Percentiles rank a stretch among this genome's conserved stretches.
Evolutionary conservation across 2,113 vertebrate genomes (phyloP).

Genomic region (Polyodon spathula): DNA sequence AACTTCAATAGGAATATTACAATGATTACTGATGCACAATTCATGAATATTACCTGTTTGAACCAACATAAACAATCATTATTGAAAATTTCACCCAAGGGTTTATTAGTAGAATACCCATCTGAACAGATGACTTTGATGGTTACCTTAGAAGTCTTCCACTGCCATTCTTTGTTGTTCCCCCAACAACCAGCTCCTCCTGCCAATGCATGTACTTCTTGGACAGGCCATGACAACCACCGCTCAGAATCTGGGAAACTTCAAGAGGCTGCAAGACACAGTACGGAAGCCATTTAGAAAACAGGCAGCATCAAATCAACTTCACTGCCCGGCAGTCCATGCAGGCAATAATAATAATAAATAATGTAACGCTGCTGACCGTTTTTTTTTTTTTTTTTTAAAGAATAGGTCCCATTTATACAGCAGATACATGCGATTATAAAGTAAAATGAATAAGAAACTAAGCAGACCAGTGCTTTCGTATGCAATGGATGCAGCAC

Average conservation of each 20-base stretch:
- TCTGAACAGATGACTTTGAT: neutral
- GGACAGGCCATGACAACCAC: slow-evolving; percentile 89
- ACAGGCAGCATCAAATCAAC: neutral
- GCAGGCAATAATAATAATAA: neutral
- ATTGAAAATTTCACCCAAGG: neutral
- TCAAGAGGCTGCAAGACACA: slow-evolving; percentile 77
- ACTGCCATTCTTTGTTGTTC: slow-evolving; percentile 84
- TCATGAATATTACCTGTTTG: neutral
- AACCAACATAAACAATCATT: neutral
- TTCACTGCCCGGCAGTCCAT: no score
- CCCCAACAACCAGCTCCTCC: slow-evolving; percentile 91
- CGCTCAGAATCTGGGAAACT: slow-evolving; percentile 74
- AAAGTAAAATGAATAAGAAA: no score
- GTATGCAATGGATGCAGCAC: slow-evolving; percentile 5
- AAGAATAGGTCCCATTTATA: no score
- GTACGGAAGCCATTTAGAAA: neutral
- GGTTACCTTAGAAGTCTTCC: slow-evolving; percentile 88
- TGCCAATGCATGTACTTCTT: slow-evolving; percentile 99
- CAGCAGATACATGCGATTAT: no score
- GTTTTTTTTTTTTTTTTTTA: neutral
- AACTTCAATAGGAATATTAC: slow-evolving; percentile 46
- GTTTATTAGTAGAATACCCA: neutral
- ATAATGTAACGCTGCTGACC: no score
- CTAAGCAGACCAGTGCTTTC: no score
- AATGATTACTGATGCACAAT: slow-evolving; percentile 46